Base-by-base conservation (phyloP, 37 sponge, comb jelly and placozoan genomes). In the Bolinopsis microptera region DNA sequence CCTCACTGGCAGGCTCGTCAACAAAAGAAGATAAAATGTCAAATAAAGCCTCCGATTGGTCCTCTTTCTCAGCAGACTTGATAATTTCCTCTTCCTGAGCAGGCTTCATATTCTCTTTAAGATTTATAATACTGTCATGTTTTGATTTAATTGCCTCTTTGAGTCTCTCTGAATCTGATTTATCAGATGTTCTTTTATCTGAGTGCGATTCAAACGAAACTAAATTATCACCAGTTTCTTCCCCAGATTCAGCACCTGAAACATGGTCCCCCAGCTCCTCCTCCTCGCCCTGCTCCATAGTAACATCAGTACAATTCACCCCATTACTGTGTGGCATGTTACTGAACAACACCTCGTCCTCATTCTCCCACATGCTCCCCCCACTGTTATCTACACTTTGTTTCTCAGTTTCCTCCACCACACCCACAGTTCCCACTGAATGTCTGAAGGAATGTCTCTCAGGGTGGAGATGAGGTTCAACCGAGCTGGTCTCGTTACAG, bases 1-100 rank as follows among this genome's bases (percentile, higher is more conserved):
- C 90, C 3, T 23, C 90, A 86, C 90, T 86, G 13, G 90, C 30
- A 34, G 90, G 90, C 24, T 86, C 90, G 39, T 86, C 90, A 86
- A 86, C 90, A 27, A 86, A 86, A n/a, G 90, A 86, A 21, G 90
- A 38, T 27, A 86, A 41, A 30, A 86, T 24, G 35, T 86, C 90
- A 2, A 16, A 24, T 16, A 86, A 34, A n/a, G 34, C 48, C 0
- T 1, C 35, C 16, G 80, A 77, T 36, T 48, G 9, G 5, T 48
- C 61, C 13, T 48, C 61, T 48, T 48, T 13, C 61, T 48, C 61
- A 18, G 9, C 9, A 5, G 5, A 5, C 13, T 48, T 13, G 9
- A 48, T 48, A 18, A 18, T 13, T 18, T 18, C 61, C 5, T 48
- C 61, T n/a, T n/a, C n/a, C n/a, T n/a, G n/a, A n/a, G n/a, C n/a